Evolutionary conservation across 2,888 invertebrate species (phyloP).

Genomic region (Sepioteuthis lessoniana): DNA sequence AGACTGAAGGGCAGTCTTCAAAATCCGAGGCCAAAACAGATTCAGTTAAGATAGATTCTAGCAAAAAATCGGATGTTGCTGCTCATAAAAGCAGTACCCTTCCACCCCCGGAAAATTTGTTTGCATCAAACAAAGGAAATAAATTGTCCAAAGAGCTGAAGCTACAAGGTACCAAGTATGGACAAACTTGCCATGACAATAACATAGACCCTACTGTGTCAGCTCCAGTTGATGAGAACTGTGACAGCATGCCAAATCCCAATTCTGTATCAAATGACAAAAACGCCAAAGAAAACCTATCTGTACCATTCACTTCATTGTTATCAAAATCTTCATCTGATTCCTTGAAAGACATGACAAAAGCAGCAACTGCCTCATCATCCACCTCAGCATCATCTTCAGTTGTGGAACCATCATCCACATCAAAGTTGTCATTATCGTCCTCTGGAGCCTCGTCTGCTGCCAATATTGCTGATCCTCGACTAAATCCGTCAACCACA

Average conservation of each 20-base stretch:
- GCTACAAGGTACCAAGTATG: neutral
- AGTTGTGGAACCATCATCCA: conserved; percentile 10
- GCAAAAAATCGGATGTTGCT: neutral
- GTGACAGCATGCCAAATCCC: neutral
- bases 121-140: conserved; percentile 33
- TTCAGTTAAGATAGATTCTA: neutral
- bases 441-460: neutral
- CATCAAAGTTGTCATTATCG: neutral
- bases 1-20: neutral
- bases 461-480: conserved; percentile 33
- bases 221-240: neutral
- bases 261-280: neutral
- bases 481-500: neutral
- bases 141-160: conserved; percentile 33
- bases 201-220: neutral
- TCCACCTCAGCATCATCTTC: neutral
- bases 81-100: neutral
- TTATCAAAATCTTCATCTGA: neutral
- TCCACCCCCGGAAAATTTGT: neutral
- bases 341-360: conserved; percentile 9
- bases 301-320: neutral
- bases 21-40: neutral
- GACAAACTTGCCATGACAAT: conserved; percentile 39
- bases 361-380: conserved; percentile 7
- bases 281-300: conserved; percentile 7